Evolutionary conservation across 2,113 vertebrate genomes (phyloP).

Genomic region (Anhinga rufa): DNA sequence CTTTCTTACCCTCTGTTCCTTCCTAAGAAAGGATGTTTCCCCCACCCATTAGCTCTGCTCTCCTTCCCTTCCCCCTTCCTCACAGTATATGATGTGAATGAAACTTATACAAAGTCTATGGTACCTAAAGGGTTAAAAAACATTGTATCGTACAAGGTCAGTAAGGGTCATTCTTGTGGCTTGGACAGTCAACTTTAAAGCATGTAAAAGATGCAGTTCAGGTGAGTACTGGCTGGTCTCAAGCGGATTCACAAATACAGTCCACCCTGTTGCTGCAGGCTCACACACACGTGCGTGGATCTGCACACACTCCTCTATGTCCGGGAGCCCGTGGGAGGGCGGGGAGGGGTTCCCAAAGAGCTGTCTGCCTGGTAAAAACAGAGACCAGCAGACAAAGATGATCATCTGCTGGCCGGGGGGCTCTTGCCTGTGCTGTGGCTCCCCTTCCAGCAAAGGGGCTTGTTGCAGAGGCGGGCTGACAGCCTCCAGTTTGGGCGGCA

Average conservation of each 20-base stretch:
- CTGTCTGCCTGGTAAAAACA: background rate
- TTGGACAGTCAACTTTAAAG: slow-evolving; percentile 76
- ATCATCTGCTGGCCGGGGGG: background rate
- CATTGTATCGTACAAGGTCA: slow-evolving; percentile 69
- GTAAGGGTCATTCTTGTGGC: slow-evolving; percentile 79
- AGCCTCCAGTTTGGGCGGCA: background rate
- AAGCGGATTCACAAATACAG: slow-evolving; percentile 76
- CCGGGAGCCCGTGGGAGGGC: background rate
- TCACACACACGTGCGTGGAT: background rate
- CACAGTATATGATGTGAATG: background rate
- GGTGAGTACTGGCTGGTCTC: slow-evolving; percentile 89
- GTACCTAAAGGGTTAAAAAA: slow-evolving; percentile 76
- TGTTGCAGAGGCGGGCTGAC: background rate
- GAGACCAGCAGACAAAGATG: background rate
- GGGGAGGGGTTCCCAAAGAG: background rate
- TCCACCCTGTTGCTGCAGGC: slow-evolving; percentile 76
- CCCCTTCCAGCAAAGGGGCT: background rate
- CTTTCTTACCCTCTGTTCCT: slow-evolving; percentile 15
- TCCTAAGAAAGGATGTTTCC: background rate
- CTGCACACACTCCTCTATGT: fast-evolving
- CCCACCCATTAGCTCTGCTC: background rate
- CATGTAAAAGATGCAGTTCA: slow-evolving; percentile 71
- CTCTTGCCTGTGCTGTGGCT: background rate
- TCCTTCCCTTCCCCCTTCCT: slow-evolving; percentile 19
- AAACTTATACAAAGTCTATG: slow-evolving; percentile 51